A percentile compares a stretch with the other conserved stretches of the same genome.
Conservation (phyloP, 2,888 invertebrate species). For the Leucophenga maculata region DNA sequence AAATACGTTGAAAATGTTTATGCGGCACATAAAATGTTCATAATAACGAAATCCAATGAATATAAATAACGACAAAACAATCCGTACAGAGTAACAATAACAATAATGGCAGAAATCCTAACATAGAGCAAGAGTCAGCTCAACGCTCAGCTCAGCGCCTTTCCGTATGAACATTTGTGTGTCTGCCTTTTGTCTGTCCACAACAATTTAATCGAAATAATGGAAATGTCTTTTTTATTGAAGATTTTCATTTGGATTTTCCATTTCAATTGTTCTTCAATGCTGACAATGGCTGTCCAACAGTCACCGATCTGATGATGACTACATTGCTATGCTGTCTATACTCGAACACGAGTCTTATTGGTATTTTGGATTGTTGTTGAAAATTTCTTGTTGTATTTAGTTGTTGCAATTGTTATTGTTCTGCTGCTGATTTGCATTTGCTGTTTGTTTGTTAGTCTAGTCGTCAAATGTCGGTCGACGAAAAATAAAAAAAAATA, state of each 20-base stretch:
- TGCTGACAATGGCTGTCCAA: slow-evolving; percentile 10
- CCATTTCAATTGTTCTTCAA: slow-evolving; percentile 55
- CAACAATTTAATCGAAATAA: slow-evolving; percentile 64
- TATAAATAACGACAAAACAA: slow-evolving; percentile 44
- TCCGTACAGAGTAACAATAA: background rate
- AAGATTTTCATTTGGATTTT: slow-evolving; percentile 58
- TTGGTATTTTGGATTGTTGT: too few relatives aligned
- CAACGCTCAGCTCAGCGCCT: too few relatives aligned
- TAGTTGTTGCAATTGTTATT: too few relatives aligned
- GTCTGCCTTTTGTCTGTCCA: background rate
- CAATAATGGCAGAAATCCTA: slow-evolving; percentile 6
- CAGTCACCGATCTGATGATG: background rate
- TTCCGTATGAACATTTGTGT: background rate
- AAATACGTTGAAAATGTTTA: slow-evolving; percentile 14
- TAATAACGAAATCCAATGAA: slow-evolving; percentile 51
- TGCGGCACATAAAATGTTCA: slow-evolving; percentile 19
- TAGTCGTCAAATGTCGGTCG: too few relatives aligned
- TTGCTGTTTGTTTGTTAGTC: too few relatives aligned
- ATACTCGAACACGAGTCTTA: too few relatives aligned
- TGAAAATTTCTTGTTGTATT: too few relatives aligned
- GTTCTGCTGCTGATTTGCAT: too few relatives aligned
- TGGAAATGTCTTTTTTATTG: slow-evolving; percentile 64
- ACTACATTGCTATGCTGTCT: too few relatives aligned
- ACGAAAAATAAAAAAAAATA: too few relatives aligned
- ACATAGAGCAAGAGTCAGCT: too few relatives aligned